Conservation (phyloP, 2,888 invertebrate genomes). For the Drosophila hamatofila region DNA sequence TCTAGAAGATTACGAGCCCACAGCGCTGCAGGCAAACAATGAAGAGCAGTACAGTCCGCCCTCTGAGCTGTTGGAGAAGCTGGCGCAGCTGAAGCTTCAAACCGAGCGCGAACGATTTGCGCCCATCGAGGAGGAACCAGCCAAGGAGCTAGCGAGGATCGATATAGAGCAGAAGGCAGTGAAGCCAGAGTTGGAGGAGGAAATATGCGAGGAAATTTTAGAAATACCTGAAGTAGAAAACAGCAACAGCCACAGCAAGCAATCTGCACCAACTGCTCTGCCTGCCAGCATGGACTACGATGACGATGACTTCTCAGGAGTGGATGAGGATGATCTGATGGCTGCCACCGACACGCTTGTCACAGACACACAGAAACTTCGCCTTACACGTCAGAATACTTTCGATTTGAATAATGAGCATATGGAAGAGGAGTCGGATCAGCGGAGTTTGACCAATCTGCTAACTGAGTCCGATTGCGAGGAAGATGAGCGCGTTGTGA, state of each 20-base stretch:
- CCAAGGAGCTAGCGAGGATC: conserved; percentile 32
- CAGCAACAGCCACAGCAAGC: neutral
- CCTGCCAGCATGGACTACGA: conserved; percentile 42
- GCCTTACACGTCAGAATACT: conserved; percentile 68
- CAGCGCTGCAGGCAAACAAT: conserved; percentile 1
- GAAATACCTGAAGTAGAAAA: conserved; percentile 50
- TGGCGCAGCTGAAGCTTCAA: conserved; percentile 59
- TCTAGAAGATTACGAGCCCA: conserved; percentile 86
- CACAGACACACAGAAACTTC: conserved; percentile 24
- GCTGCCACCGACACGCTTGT: conserved; percentile 30
- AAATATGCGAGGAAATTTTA: conserved; percentile 84
- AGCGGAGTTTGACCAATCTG: conserved; percentile 76
- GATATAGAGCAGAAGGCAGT: conserved; percentile 8
- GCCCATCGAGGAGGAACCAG: conserved; percentile 59
- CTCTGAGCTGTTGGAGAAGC: conserved; percentile 55
- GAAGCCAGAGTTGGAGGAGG: conserved; percentile 53
- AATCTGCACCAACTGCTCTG: conserved; percentile 1
- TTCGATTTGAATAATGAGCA: conserved; percentile 63
- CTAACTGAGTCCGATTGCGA: conserved; percentile 79
- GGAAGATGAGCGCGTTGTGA: conserved; percentile 69
- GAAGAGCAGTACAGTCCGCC: conserved; percentile 45
- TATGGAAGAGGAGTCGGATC: conserved; percentile 72
- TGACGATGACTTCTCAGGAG: conserved; percentile 69
- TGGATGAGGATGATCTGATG: conserved; percentile 62
- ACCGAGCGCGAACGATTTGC: conserved; percentile 30